Base-by-base conservation (phyloP, 1,140 invertebrate species). In the Pissodes strobi region DNA sequence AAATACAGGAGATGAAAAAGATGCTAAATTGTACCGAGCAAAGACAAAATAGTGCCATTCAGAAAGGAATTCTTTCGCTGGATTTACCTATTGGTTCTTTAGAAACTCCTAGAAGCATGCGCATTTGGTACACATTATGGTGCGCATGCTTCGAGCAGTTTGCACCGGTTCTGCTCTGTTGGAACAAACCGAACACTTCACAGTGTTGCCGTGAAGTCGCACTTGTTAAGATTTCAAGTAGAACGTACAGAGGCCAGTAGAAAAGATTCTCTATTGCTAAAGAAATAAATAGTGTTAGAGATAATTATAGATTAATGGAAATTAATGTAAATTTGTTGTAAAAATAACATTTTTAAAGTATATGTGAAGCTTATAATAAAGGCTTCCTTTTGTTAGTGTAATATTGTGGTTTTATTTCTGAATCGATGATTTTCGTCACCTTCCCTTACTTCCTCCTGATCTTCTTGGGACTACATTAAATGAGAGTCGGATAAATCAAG, bases 301-400 rank as follows among this genome's bases (percentile, higher is more conserved):
- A 49, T 27, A 45, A 51, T 51, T 41, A 39, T 64, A 68, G 66
- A 55, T 60, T 68, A 49, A 67, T 52, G 27, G 45, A 56, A 66
- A 59, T 46, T 55, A 63, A 60, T 68, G 63, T 69, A 69, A 61
- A 66, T 66, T 64, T 69, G 67, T 69, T 69, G 67, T 61, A 68
- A 65, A 66, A 48, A 69, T 69, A 51, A 62, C 51, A 53, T 45
- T 62, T 52, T 56, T 57, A 68, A 61, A 69, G 53, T 69, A 69
- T 69, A 69, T 69, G 56, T 66, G 67, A 53, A 66, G 67, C 67
- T 58, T 46, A 59, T 65, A 51, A 65, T 64, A 57, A 66, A 65
- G 46, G 62, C 67, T 69, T 66, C 57, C 55, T 66, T 57, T 68
- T 69, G 67, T 69, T 69, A 69, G 62, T 66, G 67, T 65, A 69